Evolutionary conservation across 2,797 vertebrate genomes (phyloP), one percentile per base, ranked within the genome.

Genomic region (Coracias cyanogaster): DNA sequence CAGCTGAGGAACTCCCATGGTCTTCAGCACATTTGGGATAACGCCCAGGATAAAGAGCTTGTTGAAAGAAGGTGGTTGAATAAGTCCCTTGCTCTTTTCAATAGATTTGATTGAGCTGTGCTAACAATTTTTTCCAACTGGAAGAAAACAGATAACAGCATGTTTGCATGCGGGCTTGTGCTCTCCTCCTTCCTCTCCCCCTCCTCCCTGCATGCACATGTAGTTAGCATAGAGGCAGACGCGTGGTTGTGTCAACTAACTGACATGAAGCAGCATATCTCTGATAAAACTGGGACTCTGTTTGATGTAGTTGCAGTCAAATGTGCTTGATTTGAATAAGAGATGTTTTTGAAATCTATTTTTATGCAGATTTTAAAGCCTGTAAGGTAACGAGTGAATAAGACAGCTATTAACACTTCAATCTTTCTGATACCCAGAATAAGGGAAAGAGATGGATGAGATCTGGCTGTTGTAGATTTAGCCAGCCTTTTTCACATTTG

Each of bases 261-360:
- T 95, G 95, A 94, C 93, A 85, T 79, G 93, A 94, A 86, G 94
- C 91, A 82, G 85, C 74, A 9, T 15, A 55, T 89, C 92, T 82
- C 95, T 87, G 86, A 82, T 97, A 87, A 96, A 97, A 96, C 74
- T 93, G 81, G 94, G 94, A 74, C 94, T 97, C 85, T 95, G 93
- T 95, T 94, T 97, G 95, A 96, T 96, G 93, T 95, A 82, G 90
- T 13, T 93, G 74, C 74, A 96, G 77, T 96, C 90, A 85, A 73
- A 90, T 89, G 77, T 82, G 74, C 64, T 97, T 73, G 74, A 95
- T 93, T 91, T 96, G 94, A 96, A 94, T 91, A 93, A 9, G 64
- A 94, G 45, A 51, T 46, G 35, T 95, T 89, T 90, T 74, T 51
- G 0, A 22, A 71, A 93, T 93, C 91, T 96, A 95, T 96, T 96